Evolutionary conservation across 2,888 invertebrate species (phyloP).

Genomic region (Erpobdella octoculata): DNA sequence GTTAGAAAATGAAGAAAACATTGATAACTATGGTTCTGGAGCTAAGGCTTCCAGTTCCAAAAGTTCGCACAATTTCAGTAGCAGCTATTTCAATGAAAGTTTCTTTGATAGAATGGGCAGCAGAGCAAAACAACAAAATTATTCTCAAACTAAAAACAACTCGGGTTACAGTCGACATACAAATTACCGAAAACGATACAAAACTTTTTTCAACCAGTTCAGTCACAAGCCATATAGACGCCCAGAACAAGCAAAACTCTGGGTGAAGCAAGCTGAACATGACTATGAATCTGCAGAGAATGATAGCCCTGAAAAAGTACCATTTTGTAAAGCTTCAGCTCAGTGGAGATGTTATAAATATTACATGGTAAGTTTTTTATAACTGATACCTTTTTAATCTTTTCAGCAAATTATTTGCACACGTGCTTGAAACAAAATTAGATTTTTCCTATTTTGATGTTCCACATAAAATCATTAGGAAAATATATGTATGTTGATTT

Average conservation of each 20-base stretch:
- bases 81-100: background rate
- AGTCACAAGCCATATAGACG: too few relatives aligned
- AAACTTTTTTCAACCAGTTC: background rate
- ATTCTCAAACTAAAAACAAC: too few relatives aligned
- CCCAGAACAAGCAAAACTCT: background rate
- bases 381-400: too few relatives aligned
- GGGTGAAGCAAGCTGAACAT: conserved; percentile 1
- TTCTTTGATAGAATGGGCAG: background rate
- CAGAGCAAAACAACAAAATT: background rate
- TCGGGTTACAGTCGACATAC: too few relatives aligned
- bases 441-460: background rate
- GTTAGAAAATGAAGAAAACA: background rate
- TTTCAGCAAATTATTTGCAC: too few relatives aligned
- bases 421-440: too few relatives aligned
- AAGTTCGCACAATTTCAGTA: background rate
- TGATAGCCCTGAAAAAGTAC: background rate
- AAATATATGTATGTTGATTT: too few relatives aligned
- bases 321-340: too few relatives aligned
- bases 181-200: too few relatives aligned
- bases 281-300: conserved; percentile 10
- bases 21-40: background rate
- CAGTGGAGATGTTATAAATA: conserved; percentile 14
- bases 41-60: background rate
- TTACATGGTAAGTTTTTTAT: conserved; percentile 5
- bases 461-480: too few relatives aligned